These are phyloP conservation scores for Ceyx erithaca DNA, from an alignment of 2,797 vertebrate genomes.

Conservation along the genomic window DNA sequence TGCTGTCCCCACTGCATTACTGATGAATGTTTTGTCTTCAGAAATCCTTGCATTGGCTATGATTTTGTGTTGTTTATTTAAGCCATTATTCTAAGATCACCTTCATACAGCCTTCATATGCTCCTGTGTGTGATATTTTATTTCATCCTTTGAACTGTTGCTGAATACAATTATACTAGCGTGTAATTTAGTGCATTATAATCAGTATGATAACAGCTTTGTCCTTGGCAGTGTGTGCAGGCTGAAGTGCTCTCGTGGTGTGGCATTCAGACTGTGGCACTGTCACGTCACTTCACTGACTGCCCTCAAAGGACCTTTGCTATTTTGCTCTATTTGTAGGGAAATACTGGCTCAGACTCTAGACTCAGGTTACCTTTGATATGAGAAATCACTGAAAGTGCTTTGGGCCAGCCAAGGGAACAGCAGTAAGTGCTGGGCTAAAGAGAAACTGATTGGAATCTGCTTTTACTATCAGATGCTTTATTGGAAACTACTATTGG, in stretches of 20 bases:
- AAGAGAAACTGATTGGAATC: neutral
- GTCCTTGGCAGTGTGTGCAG: neutral
- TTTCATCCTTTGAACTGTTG: neutral
- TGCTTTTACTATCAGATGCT: neutral
- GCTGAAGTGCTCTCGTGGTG: neutral
- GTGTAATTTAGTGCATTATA: neutral
- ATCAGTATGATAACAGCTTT: slow-evolving; percentile 17
- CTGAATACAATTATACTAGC: neutral
- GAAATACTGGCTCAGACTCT: neutral
- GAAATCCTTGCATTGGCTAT: neutral
- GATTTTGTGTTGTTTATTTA: neutral
- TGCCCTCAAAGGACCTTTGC: neutral
- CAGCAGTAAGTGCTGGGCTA: neutral
- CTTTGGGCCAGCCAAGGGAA: neutral
- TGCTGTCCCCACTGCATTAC: neutral
- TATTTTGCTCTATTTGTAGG: neutral
- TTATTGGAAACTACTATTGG: neutral
- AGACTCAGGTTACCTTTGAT: slow-evolving; percentile 21
- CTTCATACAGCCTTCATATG: neutral
- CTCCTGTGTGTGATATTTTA: neutral
- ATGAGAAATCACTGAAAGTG: neutral
- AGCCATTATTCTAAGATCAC: neutral
- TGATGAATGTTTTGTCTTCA: neutral
- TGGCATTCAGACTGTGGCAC: neutral
- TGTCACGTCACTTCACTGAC: neutral